Percentiles rank a stretch among this genome's conserved stretches.
These are phyloP conservation scores for Aurelia aurita complex sp. Pacific DNA, from an alignment of 30 jellyfish, hydroid and myxozoan genomes.

Conservation along the genomic window DNA sequence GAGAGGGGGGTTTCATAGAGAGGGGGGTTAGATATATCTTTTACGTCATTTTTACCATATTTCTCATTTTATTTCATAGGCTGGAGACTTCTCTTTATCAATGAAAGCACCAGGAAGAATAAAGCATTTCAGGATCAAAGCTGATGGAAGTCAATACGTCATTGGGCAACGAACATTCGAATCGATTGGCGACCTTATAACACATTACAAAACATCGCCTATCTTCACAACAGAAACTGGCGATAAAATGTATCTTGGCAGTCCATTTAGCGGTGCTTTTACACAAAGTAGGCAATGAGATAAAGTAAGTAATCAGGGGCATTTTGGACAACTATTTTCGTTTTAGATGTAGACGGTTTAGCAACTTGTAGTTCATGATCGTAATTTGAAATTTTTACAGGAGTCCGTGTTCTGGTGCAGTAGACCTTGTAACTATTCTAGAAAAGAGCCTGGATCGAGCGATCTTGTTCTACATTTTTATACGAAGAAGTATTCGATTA, in stretches of 20 bases:
- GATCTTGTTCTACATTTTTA: no score
- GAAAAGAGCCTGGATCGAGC: no score
- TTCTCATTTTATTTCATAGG: constrained; percentile 43
- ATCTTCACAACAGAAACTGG: constrained; percentile 94
- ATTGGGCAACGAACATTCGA: constrained; percentile 90
- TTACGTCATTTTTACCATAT: no score
- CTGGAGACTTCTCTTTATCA: constrained; percentile 94
- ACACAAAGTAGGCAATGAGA: constrained; percentile 49
- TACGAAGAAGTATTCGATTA: no score
- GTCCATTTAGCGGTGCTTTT: constrained; percentile 75
- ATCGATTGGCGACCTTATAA: constrained; percentile 67
- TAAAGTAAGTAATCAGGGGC: no score
- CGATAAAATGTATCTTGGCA: constrained; percentile 68
- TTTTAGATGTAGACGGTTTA: no score
- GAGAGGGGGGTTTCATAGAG: no score
- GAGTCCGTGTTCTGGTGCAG: no score
- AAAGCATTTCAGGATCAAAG: constrained; percentile 83
- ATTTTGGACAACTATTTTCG: no score
- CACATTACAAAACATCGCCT: constrained; percentile 79
- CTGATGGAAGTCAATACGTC: constrained; percentile 58
- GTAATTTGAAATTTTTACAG: not conserved
- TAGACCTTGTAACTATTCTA: no score
- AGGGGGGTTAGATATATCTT: no score
- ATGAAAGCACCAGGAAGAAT: constrained; percentile 92
- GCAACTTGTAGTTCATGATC: not conserved